A percentile compares a stretch with the other conserved stretches of the same genome.
Evolutionary conservation across 2,113 vertebrate species (phyloP).

Genomic region (Centropristis striata): DNA sequence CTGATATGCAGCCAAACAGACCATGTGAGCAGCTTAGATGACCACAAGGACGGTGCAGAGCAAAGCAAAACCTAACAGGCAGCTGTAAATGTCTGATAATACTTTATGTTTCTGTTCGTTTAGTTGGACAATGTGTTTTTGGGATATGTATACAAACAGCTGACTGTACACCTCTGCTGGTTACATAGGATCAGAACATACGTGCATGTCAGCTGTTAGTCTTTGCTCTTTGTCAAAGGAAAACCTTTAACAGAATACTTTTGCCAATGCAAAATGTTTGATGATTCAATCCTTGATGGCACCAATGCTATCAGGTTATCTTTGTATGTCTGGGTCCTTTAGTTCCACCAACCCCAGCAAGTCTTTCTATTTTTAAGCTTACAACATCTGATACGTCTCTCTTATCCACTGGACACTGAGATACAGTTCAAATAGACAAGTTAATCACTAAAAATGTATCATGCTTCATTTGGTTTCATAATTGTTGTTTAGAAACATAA

Average conservation of each 20-base stretch:
- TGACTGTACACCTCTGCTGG: no score
- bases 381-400: background rate
- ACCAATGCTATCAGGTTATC: background rate
- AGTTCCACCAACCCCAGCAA: background rate
- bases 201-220: background rate
- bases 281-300: background rate
- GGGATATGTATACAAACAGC: background rate
- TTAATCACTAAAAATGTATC: background rate
- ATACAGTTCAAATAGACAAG: background rate
- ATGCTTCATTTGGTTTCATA: background rate
- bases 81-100: background rate
- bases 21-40: background rate
- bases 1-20: constrained; percentile 22
- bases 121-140: background rate
- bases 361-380: constrained; percentile 44
- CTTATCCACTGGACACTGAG: background rate
- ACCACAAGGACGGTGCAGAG: background rate
- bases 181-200: background rate
- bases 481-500: background rate
- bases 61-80: background rate
- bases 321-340: constrained; percentile 4
- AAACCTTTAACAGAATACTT: background rate
- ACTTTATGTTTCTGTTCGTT: background rate
- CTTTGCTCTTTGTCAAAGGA: background rate
- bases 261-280: background rate